Conservation (phyloP, 2,888 invertebrate genomes). For the Ophion ventricosus region DNA sequence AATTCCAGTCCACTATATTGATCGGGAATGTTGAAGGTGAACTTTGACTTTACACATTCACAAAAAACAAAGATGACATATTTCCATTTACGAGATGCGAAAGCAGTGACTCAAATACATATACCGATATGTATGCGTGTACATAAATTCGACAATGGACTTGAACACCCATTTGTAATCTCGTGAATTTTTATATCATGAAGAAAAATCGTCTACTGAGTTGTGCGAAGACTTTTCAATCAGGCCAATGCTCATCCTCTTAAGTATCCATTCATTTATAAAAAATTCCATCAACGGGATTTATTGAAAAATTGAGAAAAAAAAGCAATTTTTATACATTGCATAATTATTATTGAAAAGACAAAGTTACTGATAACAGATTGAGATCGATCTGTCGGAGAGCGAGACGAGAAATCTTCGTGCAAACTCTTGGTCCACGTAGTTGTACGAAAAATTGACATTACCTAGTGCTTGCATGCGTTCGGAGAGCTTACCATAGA, state of each 20-base stretch:
- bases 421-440: conserved; percentile 46
- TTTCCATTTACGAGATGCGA: conserved; percentile 21
- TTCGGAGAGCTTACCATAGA: conserved; percentile 83
- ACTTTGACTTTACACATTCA: not conserved
- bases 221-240: conserved; percentile 33
- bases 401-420: conserved; percentile 36
- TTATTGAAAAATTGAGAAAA: not conserved
- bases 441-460: conserved; percentile 75
- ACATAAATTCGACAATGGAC: not conserved
- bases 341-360: not conserved
- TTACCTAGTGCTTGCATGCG: conserved; percentile 83
- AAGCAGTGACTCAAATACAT: not conserved
- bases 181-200: not conserved
- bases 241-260: not conserved
- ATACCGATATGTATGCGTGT: not conserved
- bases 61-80: not conserved
- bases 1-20: conserved; percentile 1
- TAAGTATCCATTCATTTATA: not conserved
- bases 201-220: conserved; percentile 40
- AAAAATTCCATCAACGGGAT: not conserved
- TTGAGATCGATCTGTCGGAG: not conserved
- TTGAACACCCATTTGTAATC: not conserved
- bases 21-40: not conserved
- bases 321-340: not conserved
- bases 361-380: not conserved